Base-by-base conservation (phyloP, 2,113 vertebrate genomes). In the Cacatua alba region DNA sequence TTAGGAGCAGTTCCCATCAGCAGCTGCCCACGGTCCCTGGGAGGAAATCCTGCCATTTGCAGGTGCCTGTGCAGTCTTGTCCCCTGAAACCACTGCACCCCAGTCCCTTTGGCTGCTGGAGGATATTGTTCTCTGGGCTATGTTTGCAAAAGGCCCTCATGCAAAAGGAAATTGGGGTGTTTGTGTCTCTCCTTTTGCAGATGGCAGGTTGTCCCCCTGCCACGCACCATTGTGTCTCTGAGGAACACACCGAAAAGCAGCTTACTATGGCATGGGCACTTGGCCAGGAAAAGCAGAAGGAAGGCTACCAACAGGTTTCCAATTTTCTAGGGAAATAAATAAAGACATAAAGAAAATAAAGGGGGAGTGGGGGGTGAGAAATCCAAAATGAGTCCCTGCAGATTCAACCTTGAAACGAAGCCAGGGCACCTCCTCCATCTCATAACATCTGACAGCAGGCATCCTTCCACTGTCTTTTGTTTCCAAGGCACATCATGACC, bases 261-360 rank as follows among this genome's bases (percentile, higher is more conserved):
- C 53, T 67, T 2, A 0, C 19, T 3, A 0, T 1, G 0, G 33
- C 3, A 4, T 2, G 1, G 79, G 9, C 64, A 49, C 39, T 21
- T 39, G 39, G 44, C 55, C 49, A 29, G 5, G 1, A 60, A 64
- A 80, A 70, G 49, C 49, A 81, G 31, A 48, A 64, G 37, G 25
- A 35, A 41, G n/a, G 69, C 53, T 46, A 28, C 25, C 29, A 52
- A 59, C 18, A 37, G 28, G 13, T 76, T 80, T 49, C 44, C 63
- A 65, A 3, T 51, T 70, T 80, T 52, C 79, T 64, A 31, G 13
- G 44, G 55, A 59, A n/a, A 59, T 59, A 59, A 59, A 59, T 23
- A 23, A n/a, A 59, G 57, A 59, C 13, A 59, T n/a, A 59, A 59
- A 59, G 55, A 59, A 59, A 10, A n/a, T 59, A 23, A 57, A 23